Evolutionary conservation across 2,888 invertebrate genomes (phyloP).

Genomic region (Athetis lepigone): DNA sequence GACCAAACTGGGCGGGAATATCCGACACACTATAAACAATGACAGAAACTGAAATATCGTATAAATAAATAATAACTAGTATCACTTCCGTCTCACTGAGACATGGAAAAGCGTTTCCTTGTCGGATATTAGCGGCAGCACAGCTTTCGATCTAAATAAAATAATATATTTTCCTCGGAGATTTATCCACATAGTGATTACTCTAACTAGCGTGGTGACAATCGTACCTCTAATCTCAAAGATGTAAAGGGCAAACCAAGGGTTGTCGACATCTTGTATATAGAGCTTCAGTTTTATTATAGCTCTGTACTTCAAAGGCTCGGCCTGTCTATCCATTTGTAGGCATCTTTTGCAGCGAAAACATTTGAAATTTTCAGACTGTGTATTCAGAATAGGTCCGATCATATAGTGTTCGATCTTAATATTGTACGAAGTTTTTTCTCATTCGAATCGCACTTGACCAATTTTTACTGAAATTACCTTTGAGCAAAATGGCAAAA

Average conservation of each 20-base stretch:
- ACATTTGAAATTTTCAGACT: too few species aligned
- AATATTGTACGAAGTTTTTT: too few species aligned
- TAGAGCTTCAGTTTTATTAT: neutral
- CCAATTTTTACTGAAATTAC: too few species aligned
- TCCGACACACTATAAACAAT: conserved; percentile 29
- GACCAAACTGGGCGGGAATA: conserved; percentile 42
- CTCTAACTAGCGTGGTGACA: conserved; percentile 9
- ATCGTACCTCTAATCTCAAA: conserved; percentile 1
- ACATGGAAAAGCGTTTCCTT: conserved; percentile 55
- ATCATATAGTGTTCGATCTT: too few species aligned
- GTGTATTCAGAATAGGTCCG: too few species aligned
- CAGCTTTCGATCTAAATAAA: conserved; percentile 51
- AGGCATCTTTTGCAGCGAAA: too few species aligned
- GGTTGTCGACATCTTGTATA: conserved; percentile 19
- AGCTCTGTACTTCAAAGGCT: too few species aligned
- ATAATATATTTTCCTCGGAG: conserved; percentile 34
- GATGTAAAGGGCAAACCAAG: conserved; percentile 8
- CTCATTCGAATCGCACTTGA: too few species aligned
- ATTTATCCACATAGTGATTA: conserved; percentile 42
- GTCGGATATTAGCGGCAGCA: conserved; percentile 49
- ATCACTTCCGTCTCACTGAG: conserved; percentile 58
- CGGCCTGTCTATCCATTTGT: too few species aligned
- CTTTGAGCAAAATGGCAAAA: conserved; percentile 18
- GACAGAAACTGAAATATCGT: conserved; percentile 33
- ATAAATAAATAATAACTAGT: conserved; percentile 60